Evolutionary conservation across 64 coral and sea anemone species (phyloP).

Genomic region (Acropora tenuis): DNA sequence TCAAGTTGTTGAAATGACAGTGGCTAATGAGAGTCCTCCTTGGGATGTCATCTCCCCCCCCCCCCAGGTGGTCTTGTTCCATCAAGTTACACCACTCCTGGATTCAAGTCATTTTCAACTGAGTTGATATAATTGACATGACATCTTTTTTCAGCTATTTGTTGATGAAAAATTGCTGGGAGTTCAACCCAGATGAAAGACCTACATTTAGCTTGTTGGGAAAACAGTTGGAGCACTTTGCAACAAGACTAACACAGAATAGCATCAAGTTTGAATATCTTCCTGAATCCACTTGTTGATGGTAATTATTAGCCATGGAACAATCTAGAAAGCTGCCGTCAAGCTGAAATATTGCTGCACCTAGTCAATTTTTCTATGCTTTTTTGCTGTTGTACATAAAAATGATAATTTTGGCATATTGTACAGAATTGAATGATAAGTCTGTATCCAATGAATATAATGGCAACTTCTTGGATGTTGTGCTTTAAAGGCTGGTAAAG

Average conservation of each 20-base stretch:
- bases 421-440: conserved; percentile 28
- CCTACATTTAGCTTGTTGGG: conserved; percentile 52
- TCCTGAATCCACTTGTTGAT: conserved; percentile 30
- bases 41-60: too few species aligned
- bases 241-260: conserved; percentile 22
- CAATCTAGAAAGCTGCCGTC: not conserved
- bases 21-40: too few species aligned
- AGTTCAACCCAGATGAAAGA: conserved; percentile 13
- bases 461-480: not conserved
- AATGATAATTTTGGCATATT: conserved; percentile 50
- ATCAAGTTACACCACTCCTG: too few species aligned
- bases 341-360: not conserved
- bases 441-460: not conserved
- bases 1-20: too few species aligned
- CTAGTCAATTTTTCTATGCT: conserved; percentile 4
- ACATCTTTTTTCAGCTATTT: conserved; percentile 27
- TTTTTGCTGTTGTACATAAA: conserved; percentile 26
- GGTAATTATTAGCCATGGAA: not conserved
- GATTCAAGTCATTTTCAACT: not conserved
- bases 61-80: too few species aligned
- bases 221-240: conserved; percentile 33
- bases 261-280: conserved; percentile 44
- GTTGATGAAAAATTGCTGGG: conserved; percentile 45
- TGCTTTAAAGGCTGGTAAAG: not conserved
- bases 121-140: not conserved